Evolutionary conservation across 2,113 vertebrate species (phyloP).

Genomic region (Saimiri boliviensis): DNA sequence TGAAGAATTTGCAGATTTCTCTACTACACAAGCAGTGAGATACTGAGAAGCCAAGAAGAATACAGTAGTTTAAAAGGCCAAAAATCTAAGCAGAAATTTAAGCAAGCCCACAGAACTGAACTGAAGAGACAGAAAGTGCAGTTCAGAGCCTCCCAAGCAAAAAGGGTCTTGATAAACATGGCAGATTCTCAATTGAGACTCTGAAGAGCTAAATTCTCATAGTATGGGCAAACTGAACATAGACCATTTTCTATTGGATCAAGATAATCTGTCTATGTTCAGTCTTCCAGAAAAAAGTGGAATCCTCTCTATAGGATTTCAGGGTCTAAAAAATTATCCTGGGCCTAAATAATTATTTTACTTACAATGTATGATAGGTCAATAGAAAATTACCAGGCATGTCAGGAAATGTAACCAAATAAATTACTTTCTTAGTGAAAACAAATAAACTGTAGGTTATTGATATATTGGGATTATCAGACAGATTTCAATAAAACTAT

Average conservation of each 20-base stretch:
- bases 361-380: not conserved
- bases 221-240: not conserved
- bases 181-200: not conserved
- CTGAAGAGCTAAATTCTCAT: not conserved
- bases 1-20: not conserved
- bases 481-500: not conserved
- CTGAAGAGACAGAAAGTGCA: not conserved
- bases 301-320: not conserved
- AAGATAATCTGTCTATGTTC: not conserved
- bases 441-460: not conserved
- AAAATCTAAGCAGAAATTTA: not conserved
- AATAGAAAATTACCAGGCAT: not conserved
- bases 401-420: not conserved
- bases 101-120: not conserved
- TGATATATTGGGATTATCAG: not conserved
- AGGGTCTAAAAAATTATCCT: not conserved
- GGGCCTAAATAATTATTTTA: not conserved
- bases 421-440: conserved; percentile 18
- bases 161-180: not conserved
- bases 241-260: not conserved
- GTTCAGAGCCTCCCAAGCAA: not conserved
- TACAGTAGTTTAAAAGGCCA: not conserved
- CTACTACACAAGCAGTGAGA: not conserved
- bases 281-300: not conserved
- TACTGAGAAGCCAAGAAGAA: not conserved